Percentiles rank a stretch among this genome's conserved stretches.
These are phyloP conservation scores for Clunio marinus DNA, from an alignment of 2,888 invertebrate genomes.

Conservation along the genomic window DNA sequence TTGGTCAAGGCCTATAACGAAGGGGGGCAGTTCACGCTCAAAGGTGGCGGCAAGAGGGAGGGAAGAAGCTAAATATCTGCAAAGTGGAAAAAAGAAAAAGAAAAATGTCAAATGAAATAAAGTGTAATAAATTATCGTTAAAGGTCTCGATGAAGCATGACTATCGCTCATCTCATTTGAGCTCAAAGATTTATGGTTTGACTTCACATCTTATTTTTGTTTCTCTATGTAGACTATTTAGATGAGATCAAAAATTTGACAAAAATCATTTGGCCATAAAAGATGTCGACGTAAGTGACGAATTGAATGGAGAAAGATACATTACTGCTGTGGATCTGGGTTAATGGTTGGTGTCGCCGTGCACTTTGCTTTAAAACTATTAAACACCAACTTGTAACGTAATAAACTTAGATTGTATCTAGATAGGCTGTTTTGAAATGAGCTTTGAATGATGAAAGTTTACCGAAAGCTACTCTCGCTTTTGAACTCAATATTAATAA, in stretches of 20 bases:
- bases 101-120: not conserved
- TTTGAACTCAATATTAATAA: too few relatives aligned
- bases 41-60: not conserved
- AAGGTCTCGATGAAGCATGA: not conserved
- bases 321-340: too few relatives aligned
- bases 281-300: too few relatives aligned
- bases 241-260: too few relatives aligned
- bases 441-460: slow-evolving; percentile 33
- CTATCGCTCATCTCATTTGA: not conserved
- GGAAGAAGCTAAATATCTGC: slow-evolving; percentile 26
- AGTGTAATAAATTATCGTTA: not conserved
- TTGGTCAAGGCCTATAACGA: not conserved
- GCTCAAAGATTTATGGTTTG: not conserved
- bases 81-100: slow-evolving; percentile 11
- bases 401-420: too few relatives aligned
- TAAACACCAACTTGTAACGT: too few relatives aligned
- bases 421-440: slow-evolving; percentile 12
- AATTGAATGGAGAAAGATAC: too few relatives aligned
- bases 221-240: too few relatives aligned
- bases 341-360: too few relatives aligned
- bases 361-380: too few relatives aligned
- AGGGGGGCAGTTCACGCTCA: slow-evolving; percentile 6
- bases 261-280: too few relatives aligned
- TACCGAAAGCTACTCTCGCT: not conserved
- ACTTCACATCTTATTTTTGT: too few relatives aligned